Base-by-base conservation (phyloP, 2,113 vertebrate genomes). In the Barbus barbus region DNA sequence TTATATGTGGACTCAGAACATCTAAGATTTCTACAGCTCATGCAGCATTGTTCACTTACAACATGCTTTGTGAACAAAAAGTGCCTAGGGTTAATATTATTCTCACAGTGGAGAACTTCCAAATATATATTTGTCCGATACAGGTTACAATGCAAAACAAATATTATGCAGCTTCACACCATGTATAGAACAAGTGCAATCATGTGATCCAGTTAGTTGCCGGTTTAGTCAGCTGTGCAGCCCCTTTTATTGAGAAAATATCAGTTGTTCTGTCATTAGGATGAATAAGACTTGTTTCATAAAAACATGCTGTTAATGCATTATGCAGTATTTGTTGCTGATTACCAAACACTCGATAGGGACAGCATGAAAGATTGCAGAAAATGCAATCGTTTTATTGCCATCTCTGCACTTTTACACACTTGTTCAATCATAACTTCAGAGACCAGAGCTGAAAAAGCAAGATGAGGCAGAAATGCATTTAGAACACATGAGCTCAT, bases 401-500 rank as follows among this genome's bases (percentile, higher is more conserved):
- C n/a, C n/a, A n/a, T 78, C 56, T 20, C 77, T 44, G 77, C 77
- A 61, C 56, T 78, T 78, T 78, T 61, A 7, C 56, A 61, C 36
- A 26, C n/a, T 61, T 61, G 41, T 78, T 78, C 77, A 78, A 44
- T 78, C 77, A 61, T 78, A 78, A 61, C 36, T 78, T 61, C 33
- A 61, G 56, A 61, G 14, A 41, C 33, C 33, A 9, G 36, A 78
- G 36, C 33, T 41, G 77, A 78, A 44, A 78, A 61, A 78, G 56
- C 76, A 78, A 41, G 56, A 61, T 61, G 53, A 61, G n/a, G 77
- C 77, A 61, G 56, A 61, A 28, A 44, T 61, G 36, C 77, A 78
- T 44, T 28, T 44, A 24, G 13, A n/a, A 26, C 77, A 78, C 36
- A 78, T 61, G 13, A 61, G 76, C 56, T 28, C 36, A 78, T 78